These are phyloP conservation scores for Scaptodrosophila lebanonensis DNA, from an alignment of 1,140 invertebrate species.

Conservation along the genomic window DNA sequence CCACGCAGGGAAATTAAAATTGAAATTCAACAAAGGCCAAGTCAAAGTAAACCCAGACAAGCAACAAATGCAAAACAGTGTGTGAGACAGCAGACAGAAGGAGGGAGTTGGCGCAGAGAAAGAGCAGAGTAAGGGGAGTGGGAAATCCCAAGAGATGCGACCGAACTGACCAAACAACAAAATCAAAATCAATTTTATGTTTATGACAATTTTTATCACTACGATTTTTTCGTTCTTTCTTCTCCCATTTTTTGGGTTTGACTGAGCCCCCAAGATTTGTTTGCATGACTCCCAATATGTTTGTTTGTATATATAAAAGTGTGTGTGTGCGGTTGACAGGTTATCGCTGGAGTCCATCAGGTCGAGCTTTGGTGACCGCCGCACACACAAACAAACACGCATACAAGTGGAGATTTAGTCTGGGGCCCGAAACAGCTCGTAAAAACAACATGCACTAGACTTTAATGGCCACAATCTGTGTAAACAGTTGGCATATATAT, in stretches of 20 bases:
- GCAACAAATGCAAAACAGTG: too few species aligned
- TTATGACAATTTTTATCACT: conserved; percentile 56
- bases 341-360: too few species aligned
- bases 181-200: conserved; percentile 66
- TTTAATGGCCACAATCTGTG: conserved; percentile 50
- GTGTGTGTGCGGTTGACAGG: background rate
- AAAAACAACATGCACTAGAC: conserved; percentile 37
- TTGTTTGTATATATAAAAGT: conserved; percentile 16
- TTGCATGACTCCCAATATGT: background rate
- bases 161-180: conserved; percentile 15
- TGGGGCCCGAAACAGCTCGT: conserved; percentile 4
- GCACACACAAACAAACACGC: too few species aligned
- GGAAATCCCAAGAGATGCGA: conserved; percentile 32
- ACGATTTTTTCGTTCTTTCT: conserved; percentile 15
- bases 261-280: conserved; percentile 34
- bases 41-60: conserved; percentile 12
- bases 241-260: conserved; percentile 10
- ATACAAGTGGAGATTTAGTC: too few species aligned
- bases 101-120: background rate
- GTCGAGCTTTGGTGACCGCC: too few species aligned
- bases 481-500: conserved; percentile 21
- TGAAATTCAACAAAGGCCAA: background rate
- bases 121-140: conserved; percentile 24
- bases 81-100: conserved; percentile 8
- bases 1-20: conserved; percentile 53